Conservation (phyloP, 2,113 vertebrate species). For the Indri indri region DNA sequence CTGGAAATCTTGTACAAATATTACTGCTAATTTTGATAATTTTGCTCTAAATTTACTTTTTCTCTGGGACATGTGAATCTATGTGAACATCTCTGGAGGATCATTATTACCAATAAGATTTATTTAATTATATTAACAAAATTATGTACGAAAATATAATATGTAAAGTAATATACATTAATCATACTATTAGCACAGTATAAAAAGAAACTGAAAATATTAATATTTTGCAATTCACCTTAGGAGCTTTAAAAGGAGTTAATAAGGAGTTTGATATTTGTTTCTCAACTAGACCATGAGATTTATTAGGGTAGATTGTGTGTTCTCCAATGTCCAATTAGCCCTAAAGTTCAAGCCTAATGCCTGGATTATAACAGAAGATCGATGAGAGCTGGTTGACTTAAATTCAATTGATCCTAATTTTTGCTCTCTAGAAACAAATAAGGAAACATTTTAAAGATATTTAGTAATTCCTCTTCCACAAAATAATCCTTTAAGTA, state of each 20-base stretch:
- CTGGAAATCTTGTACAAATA: neutral
- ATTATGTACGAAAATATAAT: neutral
- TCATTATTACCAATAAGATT: neutral
- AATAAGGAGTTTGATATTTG: neutral
- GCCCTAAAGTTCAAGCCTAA: neutral
- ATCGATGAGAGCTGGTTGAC: neutral
- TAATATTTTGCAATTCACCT: neutral
- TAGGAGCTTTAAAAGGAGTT: neutral
- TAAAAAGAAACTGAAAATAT: neutral
- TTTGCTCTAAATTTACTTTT: neutral
- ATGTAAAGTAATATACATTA: neutral
- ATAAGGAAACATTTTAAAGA: neutral
- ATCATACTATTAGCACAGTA: neutral
- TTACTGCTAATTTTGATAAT: neutral
- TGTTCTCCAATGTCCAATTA: neutral
- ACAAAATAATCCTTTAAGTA: neutral
- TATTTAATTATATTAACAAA: neutral
- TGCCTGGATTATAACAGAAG: neutral
- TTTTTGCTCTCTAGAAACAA: neutral
- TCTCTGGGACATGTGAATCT: neutral
- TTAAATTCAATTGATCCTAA: neutral
- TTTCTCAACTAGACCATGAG: neutral
- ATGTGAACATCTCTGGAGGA: neutral
- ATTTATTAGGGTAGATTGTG: neutral
- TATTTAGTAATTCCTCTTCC: neutral